phyloP scores from a whole-genome alignment of 2,797 vertebrate species.

The Tokudaia muenninki region DNA sequence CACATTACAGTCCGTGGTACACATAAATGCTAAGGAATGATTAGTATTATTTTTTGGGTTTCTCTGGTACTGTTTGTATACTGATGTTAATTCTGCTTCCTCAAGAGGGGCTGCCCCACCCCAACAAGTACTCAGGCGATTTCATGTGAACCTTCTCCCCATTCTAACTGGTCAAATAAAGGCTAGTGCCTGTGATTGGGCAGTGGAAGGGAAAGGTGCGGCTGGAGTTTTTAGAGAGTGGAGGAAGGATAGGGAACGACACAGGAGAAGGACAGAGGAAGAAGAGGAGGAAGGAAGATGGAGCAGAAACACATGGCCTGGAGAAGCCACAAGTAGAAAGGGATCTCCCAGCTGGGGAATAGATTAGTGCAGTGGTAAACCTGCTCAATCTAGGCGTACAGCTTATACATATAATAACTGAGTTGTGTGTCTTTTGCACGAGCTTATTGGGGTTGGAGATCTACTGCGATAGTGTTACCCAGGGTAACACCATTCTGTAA shows the following conservation, averaged over 20 bases:
- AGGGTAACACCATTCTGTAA: background rate
- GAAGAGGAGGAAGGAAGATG: background rate
- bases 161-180: background rate
- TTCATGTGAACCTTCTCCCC: background rate
- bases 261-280: background rate
- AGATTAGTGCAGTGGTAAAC: background rate
- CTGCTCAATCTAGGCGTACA: background rate
- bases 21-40: background rate
- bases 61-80: background rate
- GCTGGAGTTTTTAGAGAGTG: background rate
- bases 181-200: background rate
- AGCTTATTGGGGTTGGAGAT: background rate
- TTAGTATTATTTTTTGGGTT: background rate
- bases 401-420: background rate
- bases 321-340: background rate
- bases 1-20: background rate
- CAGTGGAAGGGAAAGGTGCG: background rate
- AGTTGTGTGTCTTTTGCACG: background rate
- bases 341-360: background rate
- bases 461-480: background rate
- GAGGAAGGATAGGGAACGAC: background rate
- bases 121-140: background rate
- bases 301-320: background rate
- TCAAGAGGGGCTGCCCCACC: background rate
- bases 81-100: background rate